A percentile compares a stretch with the other conserved stretches of the same genome.
phyloP scores from a whole-genome alignment of 2,888 invertebrate genomes.

The Griposia aprilina region DNA sequence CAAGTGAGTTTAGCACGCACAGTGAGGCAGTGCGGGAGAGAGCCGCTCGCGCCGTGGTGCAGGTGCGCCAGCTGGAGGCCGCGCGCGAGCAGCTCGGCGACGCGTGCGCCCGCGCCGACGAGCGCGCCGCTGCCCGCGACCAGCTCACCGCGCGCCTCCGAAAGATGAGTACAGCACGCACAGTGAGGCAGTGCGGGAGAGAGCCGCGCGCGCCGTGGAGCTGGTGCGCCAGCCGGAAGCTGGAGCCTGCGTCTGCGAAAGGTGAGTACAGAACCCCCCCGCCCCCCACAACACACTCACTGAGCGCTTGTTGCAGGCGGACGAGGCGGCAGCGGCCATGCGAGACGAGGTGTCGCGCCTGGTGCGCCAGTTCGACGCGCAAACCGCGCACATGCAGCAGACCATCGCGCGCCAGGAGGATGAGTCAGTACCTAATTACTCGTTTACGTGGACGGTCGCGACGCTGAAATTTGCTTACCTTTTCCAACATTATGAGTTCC shows the following conservation, averaged over 20 bases:
- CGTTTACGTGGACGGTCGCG: too few relatives aligned
- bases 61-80: neutral
- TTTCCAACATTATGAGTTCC: too few relatives aligned
- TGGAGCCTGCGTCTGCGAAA: neutral
- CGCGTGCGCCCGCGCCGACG: too few relatives aligned
- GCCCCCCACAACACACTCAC: neutral
- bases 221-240: conserved; percentile 70
- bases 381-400: conserved; percentile 38
- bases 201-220: conserved; percentile 47
- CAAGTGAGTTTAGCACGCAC: too few relatives aligned
- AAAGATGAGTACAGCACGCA: conserved; percentile 10
- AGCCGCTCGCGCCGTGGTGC: too few relatives aligned
- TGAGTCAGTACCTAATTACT: conserved; percentile 32
- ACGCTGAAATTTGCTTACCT: neutral
- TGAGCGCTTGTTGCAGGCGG: conserved; percentile 60
- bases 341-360: conserved; percentile 68
- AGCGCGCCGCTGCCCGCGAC: conserved; percentile 44
- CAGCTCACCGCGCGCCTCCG: conserved; percentile 29
- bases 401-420: conserved; percentile 30
- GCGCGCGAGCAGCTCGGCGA: too few relatives aligned
- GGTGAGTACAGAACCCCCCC: neutral
- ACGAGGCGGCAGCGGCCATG: conserved; percentile 59
- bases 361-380: conserved; percentile 67
- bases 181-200: conserved; percentile 10
- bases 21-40: too few relatives aligned